Base-by-base conservation (phyloP, 1,140 invertebrate species). In the Pseudomyrmex flavicornis region DNA sequence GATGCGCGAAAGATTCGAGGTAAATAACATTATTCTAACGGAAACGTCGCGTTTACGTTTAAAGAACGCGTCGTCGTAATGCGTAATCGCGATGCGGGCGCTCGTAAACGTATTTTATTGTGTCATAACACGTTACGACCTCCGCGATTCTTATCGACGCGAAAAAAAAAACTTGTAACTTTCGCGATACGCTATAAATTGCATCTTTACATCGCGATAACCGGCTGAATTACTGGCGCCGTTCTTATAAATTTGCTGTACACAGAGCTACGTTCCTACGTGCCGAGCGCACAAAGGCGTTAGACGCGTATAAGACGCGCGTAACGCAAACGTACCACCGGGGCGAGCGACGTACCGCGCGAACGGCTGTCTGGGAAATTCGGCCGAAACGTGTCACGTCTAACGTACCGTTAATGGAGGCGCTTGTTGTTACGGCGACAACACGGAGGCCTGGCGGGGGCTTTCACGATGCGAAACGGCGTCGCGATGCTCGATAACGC, bases 351-450 rank as follows among this genome's bases (percentile, higher is more conserved):
- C 83, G 35, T 35, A 35, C 35, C 35, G 35, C 35, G 35, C 35
- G 86, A 88, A 82, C 87, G 86, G 85, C 15, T 74, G 76, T 69
- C 82, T 83, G 82, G 85, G 89, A 90, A 89, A 93, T 93, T 92
- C 90, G 89, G 88, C 85, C 83, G 90, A 35, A 35, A 89, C 91
- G 91, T 91, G 92, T 93, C 89, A 90, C 90, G 89, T 92, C 90
- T 93, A 93, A 92, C 90, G 90, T 92, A 93, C 88, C 92, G 89
- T 93, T 93, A 93, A 93, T 93, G 89, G 90, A 91, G 88, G 88
- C 88, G 89, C 91, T 92, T 93, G 92, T 92, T 93, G 92, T 91
- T 92, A 90, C 76, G 54, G 56, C 76, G 76, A 17, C 65, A 79
- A 79, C 65, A 79, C 76, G 76, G 26, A 44, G 54, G 86, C 86